Base-by-base conservation (phyloP, 2,113 vertebrate genomes). In the Pheucticus melanocephalus region DNA sequence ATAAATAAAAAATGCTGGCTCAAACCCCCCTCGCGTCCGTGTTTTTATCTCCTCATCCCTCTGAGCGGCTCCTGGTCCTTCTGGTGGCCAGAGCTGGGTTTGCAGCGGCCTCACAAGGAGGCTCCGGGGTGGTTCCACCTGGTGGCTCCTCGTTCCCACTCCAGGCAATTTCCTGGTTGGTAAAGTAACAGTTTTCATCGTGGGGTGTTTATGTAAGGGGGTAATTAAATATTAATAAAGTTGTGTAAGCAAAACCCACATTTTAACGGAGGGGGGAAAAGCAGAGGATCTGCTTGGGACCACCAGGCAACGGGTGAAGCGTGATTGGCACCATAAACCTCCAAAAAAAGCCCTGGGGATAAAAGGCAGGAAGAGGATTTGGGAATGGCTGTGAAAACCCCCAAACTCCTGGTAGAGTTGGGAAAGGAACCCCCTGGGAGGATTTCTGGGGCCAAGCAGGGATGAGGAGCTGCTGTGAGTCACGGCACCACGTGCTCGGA, bases 281-380 rank as follows among this genome's bases (percentile, higher is more conserved):
- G 7, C 4, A 12, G 39, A 60, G 4, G 22, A 0, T 50, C 56
- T 23, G 33, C 33, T 13, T 9, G 42, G n/a, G 30, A 37, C 21
- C 8, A 1, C 0, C 2, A 73, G 25, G 37, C 30, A 70, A n/a
- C 0, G 2, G 65, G 33, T 3, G 3, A 16, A 6, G 30, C 9
- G 18, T 54, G 82, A 15, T 3, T 60, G 12, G 3, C 9, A 5
- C 10, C 35, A 17, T 0, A 33, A 64, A 21, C 18, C 37, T 35
- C 47, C 5, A 14, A 64, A 17, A 56, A 54, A n/a, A 65, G 1
- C 7, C 5, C 37, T 7, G 19, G 19, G 21, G 13, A 8, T 15
- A 22, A 40, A 45, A 24, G 16, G 10, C 39, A 54, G 72, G 65
- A 25, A 25, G 14, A n/a, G 12, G 25, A 12, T 48, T 77, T 15